Base-by-base conservation (phyloP, 2,797 vertebrate genomes). In the Enteromius mattozi region DNA sequence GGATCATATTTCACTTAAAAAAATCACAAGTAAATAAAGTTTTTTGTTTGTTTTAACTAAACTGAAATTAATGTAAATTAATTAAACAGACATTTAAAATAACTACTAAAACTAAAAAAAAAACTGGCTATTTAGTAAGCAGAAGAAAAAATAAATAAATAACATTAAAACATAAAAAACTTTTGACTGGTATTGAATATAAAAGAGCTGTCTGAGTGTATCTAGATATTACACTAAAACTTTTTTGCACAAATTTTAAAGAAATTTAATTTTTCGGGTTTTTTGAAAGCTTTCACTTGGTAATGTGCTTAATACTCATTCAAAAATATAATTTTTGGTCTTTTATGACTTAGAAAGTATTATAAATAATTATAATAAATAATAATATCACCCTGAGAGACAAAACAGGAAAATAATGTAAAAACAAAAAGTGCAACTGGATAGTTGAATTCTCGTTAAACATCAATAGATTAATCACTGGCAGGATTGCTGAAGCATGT, bases 381-480 rank as follows among this genome's bases (percentile, higher is more conserved):
- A 27, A 27, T 21, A 54, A 21, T 54, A 8, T 21, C 51, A 6
- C 6, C 0, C 13, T 37, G 33, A n/a, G 6, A 71, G 24, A 17
- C 4, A 21, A 21, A 74, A 51, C 1, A 0, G 16, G 2, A 72
- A 63, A 47, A 37, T 10, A 1, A 37, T 10, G 8, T 74, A 8
- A 37, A 45, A 72, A 30, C 42, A 82, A 68, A 75, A 66, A 12
- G 1, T 19, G 17, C 7, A 17, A 54, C 45, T 56, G 24, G 2
- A 69, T 27, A 10, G 65, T 78, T 83, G 2, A 37, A 40, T 16
- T 78, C 51, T 27, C 3, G 51, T 84, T 72, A 79, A 79, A 79
- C 83, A 84, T 79, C 51, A 61, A 79, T 37, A 71, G 24, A 79
- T 79, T 49, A 79, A 79, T 76, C 16, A 84, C 49, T 12, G 9